A percentile compares a stretch with the other conserved stretches of the same genome.
Evolutionary conservation across 1,140 invertebrate genomes (phyloP).

Genomic region (Drosophila quadrilineata): DNA sequence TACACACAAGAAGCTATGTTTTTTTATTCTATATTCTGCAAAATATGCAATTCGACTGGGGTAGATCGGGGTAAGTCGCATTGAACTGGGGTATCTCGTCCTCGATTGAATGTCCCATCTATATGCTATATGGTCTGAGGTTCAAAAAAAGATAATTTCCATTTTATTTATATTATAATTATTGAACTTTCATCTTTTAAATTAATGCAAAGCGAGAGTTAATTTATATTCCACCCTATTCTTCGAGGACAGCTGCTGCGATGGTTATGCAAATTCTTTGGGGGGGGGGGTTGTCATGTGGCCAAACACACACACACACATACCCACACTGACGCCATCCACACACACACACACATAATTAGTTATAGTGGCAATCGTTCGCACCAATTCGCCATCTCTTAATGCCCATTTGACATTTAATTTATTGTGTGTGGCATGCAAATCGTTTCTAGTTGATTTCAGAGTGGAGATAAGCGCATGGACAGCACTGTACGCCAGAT

Average conservation of each 20-base stretch:
- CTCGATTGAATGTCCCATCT: too few species aligned
- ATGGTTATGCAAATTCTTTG: slow-evolving; percentile 8
- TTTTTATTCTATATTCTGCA: too few species aligned
- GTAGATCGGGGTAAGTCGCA: too few species aligned
- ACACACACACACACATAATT: neutral
- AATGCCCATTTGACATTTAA: slow-evolving; percentile 67
- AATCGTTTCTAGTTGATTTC: slow-evolving; percentile 11
- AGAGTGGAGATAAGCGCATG: neutral
- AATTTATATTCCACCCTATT: neutral
- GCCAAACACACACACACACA: neutral
- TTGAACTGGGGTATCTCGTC: too few species aligned
- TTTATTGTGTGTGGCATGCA: slow-evolving; percentile 41
- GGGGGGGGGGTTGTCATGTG: neutral
- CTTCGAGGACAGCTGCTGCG: neutral
- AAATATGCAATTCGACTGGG: too few species aligned
- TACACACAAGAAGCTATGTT: too few species aligned
- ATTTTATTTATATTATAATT: too few species aligned
- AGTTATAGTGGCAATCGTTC: slow-evolving; percentile 11
- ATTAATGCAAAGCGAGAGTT: neutral
- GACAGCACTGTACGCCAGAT: neutral
- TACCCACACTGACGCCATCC: neutral
- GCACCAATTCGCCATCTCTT: slow-evolving; percentile 50
- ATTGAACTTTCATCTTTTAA: neutral
- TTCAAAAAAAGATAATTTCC: too few species aligned
- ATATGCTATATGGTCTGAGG: too few species aligned